These are phyloP conservation scores for Muscicapa adusta DNA, from an alignment of 2,113 vertebrate species.

Conservation along the genomic window DNA sequence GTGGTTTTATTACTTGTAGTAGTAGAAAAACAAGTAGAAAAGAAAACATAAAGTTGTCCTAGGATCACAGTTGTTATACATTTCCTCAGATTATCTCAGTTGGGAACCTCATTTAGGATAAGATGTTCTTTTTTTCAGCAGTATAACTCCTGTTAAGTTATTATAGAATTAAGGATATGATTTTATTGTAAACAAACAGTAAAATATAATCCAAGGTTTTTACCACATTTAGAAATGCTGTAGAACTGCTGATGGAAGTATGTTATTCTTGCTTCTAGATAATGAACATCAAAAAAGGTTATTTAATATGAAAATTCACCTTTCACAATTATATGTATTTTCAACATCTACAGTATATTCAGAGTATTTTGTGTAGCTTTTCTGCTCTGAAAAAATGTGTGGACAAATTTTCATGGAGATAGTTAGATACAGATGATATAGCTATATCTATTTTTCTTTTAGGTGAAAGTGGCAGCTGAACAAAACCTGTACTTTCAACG, in stretches of 20 bases:
- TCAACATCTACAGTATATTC: background rate
- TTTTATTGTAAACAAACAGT: background rate
- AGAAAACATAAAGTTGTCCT: background rate
- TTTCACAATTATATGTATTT: background rate
- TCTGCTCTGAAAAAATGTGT: background rate
- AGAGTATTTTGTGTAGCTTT: background rate
- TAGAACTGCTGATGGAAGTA: background rate
- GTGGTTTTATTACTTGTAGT: background rate
- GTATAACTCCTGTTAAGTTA: background rate
- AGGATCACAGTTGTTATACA: background rate
- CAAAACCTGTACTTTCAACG: background rate
- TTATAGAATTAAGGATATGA: background rate
- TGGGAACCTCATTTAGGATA: background rate
- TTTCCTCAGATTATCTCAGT: background rate
- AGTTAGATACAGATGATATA: background rate
- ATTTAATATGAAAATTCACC: background rate
- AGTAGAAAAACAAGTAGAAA: background rate
- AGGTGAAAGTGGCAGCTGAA: background rate
- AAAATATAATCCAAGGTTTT: background rate
- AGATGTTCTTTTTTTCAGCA: background rate
- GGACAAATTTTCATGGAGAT: background rate
- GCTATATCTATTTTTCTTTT: background rate
- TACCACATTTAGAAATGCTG: background rate
- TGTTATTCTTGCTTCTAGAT: background rate
- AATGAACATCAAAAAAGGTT: background rate